Evolutionary conservation across 2,888 invertebrate genomes (phyloP).

Genomic region (Drosophila anceps): DNA sequence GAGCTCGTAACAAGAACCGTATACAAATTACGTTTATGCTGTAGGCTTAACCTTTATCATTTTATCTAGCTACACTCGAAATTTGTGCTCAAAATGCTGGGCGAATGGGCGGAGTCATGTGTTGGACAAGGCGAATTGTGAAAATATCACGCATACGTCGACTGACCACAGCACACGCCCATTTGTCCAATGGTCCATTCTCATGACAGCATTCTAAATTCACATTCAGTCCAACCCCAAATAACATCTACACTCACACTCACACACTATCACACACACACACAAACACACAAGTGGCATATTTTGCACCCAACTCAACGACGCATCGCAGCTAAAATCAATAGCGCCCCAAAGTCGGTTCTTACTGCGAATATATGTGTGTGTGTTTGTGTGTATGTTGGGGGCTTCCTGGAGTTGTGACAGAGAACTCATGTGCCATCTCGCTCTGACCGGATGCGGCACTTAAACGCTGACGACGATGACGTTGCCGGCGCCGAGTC

Average conservation of each 20-base stretch:
- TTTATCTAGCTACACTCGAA: neutral
- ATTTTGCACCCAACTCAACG: constrained; percentile 39
- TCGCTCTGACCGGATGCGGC: constrained; percentile 71
- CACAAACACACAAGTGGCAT: neutral
- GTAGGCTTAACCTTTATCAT: too few relatives aligned
- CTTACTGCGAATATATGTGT: constrained; percentile 8
- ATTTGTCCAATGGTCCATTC: constrained; percentile 51
- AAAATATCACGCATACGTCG: constrained; percentile 43
- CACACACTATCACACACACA: constrained; percentile 14
- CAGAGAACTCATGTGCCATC: constrained; percentile 39
- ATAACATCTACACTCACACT: too few relatives aligned
- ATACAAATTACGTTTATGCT: neutral
- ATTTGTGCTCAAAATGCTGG: neutral
- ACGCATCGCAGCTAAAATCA: constrained; percentile 61
- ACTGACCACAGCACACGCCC: constrained; percentile 65
- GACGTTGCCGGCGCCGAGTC: constrained; percentile 43
- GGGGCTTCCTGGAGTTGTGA: constrained; percentile 3
- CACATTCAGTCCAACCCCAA: constrained; percentile 41
- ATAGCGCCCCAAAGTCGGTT: constrained; percentile 69
- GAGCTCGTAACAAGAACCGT: neutral
- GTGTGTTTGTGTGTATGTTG: constrained; percentile 1
- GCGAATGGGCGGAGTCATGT: constrained; percentile 54
- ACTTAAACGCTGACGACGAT: constrained; percentile 71
- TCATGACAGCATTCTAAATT: constrained; percentile 19
- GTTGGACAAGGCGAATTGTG: constrained; percentile 28